Evolutionary conservation across 1,140 invertebrate genomes (phyloP).

Genomic region (Mesaphorura yosii): DNA sequence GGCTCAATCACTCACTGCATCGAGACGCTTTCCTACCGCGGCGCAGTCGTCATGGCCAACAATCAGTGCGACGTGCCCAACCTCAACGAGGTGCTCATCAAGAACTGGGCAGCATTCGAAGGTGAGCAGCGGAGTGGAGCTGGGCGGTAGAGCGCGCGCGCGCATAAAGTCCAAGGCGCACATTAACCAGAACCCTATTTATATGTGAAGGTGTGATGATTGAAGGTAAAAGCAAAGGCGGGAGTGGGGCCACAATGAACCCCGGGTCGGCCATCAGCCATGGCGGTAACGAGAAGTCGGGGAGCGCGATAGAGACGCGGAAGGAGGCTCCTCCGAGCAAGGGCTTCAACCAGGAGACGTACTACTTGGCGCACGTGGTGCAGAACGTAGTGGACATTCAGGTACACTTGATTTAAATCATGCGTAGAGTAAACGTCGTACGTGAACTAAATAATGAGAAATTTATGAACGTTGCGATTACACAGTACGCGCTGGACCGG

Average conservation of each 20-base stretch:
- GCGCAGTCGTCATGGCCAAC: constrained; percentile 30
- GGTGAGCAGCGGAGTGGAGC: not conserved
- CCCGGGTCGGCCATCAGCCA: not conserved
- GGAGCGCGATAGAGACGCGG: not conserved
- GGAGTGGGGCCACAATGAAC: too few relatives aligned
- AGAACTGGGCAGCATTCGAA: constrained; percentile 30
- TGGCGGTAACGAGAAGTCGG: not conserved
- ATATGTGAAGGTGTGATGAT: too few relatives aligned
- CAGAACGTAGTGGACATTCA: constrained; percentile 32
- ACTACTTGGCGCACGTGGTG: constrained; percentile 27
- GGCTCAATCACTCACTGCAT: constrained; percentile 25
- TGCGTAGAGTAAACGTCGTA: too few relatives aligned
- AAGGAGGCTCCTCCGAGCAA: constrained; percentile 1
- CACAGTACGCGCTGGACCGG: constrained; percentile 29
- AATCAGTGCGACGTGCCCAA: constrained; percentile 29
- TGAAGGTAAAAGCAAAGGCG: constrained; percentile 4
- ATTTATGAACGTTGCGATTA: too few relatives aligned
- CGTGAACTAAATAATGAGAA: too few relatives aligned
- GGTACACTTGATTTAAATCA: too few relatives aligned
- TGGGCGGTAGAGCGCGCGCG: too few relatives aligned
- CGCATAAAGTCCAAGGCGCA: too few relatives aligned
- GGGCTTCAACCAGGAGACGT: constrained; percentile 23
- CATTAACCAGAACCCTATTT: too few relatives aligned
- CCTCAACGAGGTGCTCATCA: constrained; percentile 29
- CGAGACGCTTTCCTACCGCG: constrained; percentile 24